These are phyloP conservation scores for Siniperca scherzeri DNA, from an alignment of 2,797 vertebrate species.

Conservation along the genomic window DNA sequence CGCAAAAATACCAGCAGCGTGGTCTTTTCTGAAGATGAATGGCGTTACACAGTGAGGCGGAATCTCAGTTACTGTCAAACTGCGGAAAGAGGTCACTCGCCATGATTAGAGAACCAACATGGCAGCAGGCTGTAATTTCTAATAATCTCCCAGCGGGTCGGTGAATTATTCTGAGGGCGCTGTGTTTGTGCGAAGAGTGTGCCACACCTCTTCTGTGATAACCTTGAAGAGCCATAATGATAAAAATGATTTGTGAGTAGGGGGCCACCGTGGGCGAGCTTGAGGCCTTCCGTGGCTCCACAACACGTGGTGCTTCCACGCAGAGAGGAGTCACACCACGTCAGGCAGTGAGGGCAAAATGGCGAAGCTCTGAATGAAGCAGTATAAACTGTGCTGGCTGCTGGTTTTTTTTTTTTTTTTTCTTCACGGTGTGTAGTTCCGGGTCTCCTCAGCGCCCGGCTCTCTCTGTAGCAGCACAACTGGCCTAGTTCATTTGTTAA, in stretches of 20 bases:
- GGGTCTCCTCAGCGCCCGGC: constrained; percentile 11
- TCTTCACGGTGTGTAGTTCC: neutral
- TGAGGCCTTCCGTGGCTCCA: constrained; percentile 51
- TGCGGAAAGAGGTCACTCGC: constrained; percentile 26
- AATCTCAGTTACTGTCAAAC: neutral
- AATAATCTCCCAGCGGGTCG: constrained; percentile 15
- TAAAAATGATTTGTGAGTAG: constrained; percentile 47
- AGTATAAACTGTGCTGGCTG: constrained; percentile 17
- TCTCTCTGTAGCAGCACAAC: neutral
- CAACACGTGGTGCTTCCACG: constrained; percentile 79
- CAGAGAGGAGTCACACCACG: constrained; percentile 71
- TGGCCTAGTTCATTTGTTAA: neutral
- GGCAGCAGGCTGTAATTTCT: constrained; percentile 41
- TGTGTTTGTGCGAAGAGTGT: neutral
- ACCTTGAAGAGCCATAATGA: constrained; percentile 31
- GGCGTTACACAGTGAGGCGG: neutral
- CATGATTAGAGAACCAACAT: constrained; percentile 39
- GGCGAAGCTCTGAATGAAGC: constrained; percentile 68
- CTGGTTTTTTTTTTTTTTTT: neutral
- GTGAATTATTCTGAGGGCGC: constrained; percentile 16
- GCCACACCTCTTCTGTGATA: constrained; percentile 20
- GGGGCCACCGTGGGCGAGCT: constrained; percentile 44
- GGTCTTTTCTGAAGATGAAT: neutral
- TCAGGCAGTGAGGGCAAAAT: constrained; percentile 80
- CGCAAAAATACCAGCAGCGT: neutral